Conservation (phyloP, 2,797 vertebrate species). For the Melanotaenia parkinsoni region DNA sequence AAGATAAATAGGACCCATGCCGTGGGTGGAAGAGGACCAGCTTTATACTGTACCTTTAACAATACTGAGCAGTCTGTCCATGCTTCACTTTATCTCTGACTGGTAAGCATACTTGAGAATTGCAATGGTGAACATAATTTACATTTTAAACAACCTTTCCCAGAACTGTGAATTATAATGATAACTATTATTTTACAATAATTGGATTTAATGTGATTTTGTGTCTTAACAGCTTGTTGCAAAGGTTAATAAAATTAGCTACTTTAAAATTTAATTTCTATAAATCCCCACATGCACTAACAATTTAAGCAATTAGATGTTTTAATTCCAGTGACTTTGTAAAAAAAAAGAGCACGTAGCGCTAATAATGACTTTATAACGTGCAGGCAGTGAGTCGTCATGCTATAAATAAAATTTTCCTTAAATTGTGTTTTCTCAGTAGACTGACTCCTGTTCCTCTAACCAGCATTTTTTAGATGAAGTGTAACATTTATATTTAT, state of each 20-base stretch:
- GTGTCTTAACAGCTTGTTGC: neutral
- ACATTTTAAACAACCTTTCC: conserved; percentile 5
- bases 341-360: neutral
- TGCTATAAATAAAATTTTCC: neutral
- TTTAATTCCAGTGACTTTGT: neutral
- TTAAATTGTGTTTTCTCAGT: neutral
- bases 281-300: neutral
- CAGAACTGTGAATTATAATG: neutral
- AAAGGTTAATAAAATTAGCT: neutral
- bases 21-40: conserved; percentile 3
- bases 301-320: neutral
- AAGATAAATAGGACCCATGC: conserved; percentile 49
- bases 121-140: neutral
- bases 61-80: conserved; percentile 36
- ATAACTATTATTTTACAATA: neutral
- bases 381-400: neutral
- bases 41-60: conserved; percentile 53
- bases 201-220: neutral
- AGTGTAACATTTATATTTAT: neutral
- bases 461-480: neutral
- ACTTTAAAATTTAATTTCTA: neutral
- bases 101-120: conserved; percentile 22
- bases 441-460: neutral
- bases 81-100: conserved; percentile 33
- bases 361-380: neutral